Conservation (phyloP, 2,797 vertebrate species). For the Lagothrix lagotricha region DNA sequence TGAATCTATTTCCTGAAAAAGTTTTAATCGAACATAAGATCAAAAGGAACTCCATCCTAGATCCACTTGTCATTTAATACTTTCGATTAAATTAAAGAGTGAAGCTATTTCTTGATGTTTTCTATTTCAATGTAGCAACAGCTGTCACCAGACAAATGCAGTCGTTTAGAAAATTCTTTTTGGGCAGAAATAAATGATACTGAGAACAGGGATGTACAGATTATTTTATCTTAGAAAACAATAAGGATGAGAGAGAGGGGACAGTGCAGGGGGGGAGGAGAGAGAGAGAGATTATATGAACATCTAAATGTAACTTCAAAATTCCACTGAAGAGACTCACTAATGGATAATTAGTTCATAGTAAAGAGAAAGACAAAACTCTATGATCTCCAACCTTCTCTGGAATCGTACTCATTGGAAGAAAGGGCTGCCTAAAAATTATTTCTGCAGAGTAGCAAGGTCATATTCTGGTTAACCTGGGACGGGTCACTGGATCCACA, state of each 20-base stretch:
- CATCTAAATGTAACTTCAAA: neutral
- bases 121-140: neutral
- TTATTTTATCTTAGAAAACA: neutral
- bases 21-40: neutral
- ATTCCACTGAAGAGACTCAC: neutral
- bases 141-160: neutral
- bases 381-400: neutral
- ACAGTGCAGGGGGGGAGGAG: too few species aligned
- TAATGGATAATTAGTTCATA: neutral
- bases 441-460: fast-evolving
- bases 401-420: neutral
- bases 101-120: neutral
- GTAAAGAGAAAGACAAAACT: neutral
- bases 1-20: neutral
- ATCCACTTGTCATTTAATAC: neutral
- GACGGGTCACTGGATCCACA: neutral
- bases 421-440: neutral
- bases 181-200: neutral
- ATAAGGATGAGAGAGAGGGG: neutral
- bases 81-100: neutral
- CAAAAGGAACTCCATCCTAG: neutral
- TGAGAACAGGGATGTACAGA: neutral
- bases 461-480: fast-evolving
- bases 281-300: neutral
- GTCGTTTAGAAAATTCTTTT: neutral